A percentile compares a stretch with the other conserved stretches of the same genome.
phyloP scores from a whole-genome alignment of 1,140 invertebrate genomes.

The Cydia pomonella region DNA sequence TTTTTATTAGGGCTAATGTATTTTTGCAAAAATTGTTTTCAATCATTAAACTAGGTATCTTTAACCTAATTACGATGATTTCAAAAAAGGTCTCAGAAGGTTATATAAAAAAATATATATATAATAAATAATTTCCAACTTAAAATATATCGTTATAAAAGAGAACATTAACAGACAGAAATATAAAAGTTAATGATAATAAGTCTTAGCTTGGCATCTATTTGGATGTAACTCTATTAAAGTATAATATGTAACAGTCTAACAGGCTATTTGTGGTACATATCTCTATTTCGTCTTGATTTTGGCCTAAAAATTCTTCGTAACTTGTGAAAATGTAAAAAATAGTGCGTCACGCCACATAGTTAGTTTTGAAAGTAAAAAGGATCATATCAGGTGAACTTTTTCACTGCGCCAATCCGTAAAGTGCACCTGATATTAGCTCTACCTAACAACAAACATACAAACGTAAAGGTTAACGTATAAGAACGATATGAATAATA shows the following conservation, averaged over 20 bases:
- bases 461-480: no score
- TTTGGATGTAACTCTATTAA: not conserved
- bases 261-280: not conserved
- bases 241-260: constrained; percentile 6
- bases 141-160: no score
- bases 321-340: not conserved
- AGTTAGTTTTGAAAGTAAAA: not conserved
- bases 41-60: no score
- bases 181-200: not conserved
- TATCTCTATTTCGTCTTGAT: not conserved
- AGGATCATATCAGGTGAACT: not conserved
- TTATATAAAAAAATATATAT: no score
- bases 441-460: no score
- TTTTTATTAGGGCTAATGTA: not conserved
- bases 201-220: not conserved
- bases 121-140: no score
- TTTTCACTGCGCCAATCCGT: not conserved
- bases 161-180: not conserved
- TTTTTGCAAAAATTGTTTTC: not conserved
- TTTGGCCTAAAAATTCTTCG: not conserved
- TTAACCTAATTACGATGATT: no score
- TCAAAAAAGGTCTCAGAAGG: no score
- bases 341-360: not conserved
- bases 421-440: no score
- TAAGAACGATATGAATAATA: no score